Percentiles rank a stretch among this genome's conserved stretches.
Conservation (phyloP, 2,113 vertebrate species). For the Bubo scandiacus region DNA sequence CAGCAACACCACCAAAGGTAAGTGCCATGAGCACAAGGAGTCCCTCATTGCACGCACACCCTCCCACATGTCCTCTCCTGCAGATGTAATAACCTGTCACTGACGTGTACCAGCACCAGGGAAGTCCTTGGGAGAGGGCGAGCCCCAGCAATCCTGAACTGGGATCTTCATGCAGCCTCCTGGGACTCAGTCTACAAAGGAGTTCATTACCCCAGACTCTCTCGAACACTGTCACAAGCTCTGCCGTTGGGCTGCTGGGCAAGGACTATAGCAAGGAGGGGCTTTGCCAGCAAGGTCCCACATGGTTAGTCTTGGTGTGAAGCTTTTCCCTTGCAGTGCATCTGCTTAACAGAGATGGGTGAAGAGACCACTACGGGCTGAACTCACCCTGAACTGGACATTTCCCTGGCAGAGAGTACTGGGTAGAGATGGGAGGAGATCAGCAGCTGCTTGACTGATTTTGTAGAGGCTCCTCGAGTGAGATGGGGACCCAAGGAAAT, state of each 20-base stretch:
- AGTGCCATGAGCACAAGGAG: not conserved
- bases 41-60: not conserved
- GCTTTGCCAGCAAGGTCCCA: not conserved
- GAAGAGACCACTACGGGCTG: not conserved
- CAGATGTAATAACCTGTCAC: not conserved
- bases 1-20: not conserved
- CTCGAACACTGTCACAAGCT: not conserved
- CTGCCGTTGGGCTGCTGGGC: not conserved
- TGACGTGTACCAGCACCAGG: not conserved
- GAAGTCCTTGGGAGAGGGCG: not conserved
- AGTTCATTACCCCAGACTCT: not conserved
- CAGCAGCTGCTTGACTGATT: not conserved
- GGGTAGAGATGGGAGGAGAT: not conserved
- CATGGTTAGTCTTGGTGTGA: not conserved
- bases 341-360: not conserved
- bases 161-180: not conserved
- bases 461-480: not conserved
- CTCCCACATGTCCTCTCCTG: not conserved
- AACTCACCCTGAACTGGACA: not conserved
- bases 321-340: not conserved
- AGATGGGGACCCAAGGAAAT: not conserved
- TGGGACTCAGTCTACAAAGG: not conserved
- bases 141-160: not conserved
- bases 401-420: not conserved
- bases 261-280: not conserved